phyloP scores from a whole-genome alignment of 2,113 vertebrate genomes.

The Nymphicus hollandicus region DNA sequence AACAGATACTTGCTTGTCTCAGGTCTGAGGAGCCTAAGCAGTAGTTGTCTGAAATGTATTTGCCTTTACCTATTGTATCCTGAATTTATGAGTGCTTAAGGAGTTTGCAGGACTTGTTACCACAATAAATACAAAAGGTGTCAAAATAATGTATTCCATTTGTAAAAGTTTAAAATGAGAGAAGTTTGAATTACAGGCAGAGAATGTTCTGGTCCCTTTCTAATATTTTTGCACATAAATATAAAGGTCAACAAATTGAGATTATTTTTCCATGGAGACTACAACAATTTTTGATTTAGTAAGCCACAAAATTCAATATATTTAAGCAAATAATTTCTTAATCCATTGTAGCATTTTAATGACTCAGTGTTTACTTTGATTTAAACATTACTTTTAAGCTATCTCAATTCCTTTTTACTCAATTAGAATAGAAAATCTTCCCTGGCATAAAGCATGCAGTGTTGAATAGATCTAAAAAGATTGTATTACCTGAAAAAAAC shows the following conservation, averaged over 20 bases:
- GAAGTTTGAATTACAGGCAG: slow-evolving; percentile 15
- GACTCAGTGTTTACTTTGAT: slow-evolving; percentile 28
- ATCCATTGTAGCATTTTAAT: slow-evolving; percentile 29
- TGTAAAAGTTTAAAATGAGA: slow-evolving; percentile 1
- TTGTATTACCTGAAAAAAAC: neutral
- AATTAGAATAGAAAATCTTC: neutral
- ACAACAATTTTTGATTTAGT: neutral
- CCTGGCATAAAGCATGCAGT: neutral
- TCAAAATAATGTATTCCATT: neutral
- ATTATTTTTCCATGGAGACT: neutral
- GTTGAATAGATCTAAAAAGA: neutral
- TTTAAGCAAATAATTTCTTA: slow-evolving; percentile 54
- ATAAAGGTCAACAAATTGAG: neutral
- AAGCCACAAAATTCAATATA: slow-evolving; percentile 27
- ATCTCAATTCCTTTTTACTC: neutral
- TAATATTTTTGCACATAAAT: slow-evolving; percentile 22
- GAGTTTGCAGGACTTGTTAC: neutral
- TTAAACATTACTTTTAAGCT: neutral
- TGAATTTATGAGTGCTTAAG: neutral
- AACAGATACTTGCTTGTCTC: neutral
- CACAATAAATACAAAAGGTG: neutral
- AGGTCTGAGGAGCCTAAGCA: neutral
- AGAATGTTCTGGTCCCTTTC: neutral
- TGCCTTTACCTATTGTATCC: neutral
- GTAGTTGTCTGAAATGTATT: neutral